Evolutionary conservation across 92 coral and sea anemone species (phyloP), one percentile per base, ranked within the genome.

Genomic region (Paragorgia papillata): DNA sequence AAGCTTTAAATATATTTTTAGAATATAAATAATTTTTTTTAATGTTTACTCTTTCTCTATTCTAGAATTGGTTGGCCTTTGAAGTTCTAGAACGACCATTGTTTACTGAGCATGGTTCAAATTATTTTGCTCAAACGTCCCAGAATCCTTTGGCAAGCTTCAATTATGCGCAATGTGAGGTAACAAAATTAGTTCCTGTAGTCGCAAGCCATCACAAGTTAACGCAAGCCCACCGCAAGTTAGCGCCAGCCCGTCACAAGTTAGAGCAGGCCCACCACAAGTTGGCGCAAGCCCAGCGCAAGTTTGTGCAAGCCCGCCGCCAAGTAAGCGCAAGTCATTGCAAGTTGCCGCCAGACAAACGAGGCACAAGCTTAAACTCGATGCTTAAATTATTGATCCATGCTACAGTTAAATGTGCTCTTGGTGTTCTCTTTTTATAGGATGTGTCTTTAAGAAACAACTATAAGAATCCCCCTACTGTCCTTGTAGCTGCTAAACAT

Each of bases 121-220:
- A 50, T 26, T n/a, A 66, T 59, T 87, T 87, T 41, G 57, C 85
- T 50, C 88, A 81, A 21, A 65, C 39, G 7, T 17, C 69, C 7
- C 70, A 76, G 3, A 53, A 76, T 14, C 91, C 91, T 26, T 80
- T 81, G 22, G 35, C 66, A 48, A 85, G 67, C 29, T 73, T 66
- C 80, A 90, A 84, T 61, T 88, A 82, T 30, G 89, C 89, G 27
- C 85, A 84, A 46, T 90, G 91, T 60, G 68, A 87, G 91, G 96
- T 89, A 80, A 68, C 3, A 22, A 5, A 51, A 17, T n/a, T n/a
- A n/a, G n/a, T n/a, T n/a, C n/a, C n/a, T n/a, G n/a, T n/a, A n/a
- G n/a, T n/a, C n/a, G n/a, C n/a, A n/a, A n/a, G n/a, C n/a, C n/a
- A n/a, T n/a, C n/a, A n/a, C n/a, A n/a, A n/a, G n/a, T n/a, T n/a